Evolutionary conservation across 1,140 invertebrate species (phyloP).

Genomic region (Thrips palmi): DNA sequence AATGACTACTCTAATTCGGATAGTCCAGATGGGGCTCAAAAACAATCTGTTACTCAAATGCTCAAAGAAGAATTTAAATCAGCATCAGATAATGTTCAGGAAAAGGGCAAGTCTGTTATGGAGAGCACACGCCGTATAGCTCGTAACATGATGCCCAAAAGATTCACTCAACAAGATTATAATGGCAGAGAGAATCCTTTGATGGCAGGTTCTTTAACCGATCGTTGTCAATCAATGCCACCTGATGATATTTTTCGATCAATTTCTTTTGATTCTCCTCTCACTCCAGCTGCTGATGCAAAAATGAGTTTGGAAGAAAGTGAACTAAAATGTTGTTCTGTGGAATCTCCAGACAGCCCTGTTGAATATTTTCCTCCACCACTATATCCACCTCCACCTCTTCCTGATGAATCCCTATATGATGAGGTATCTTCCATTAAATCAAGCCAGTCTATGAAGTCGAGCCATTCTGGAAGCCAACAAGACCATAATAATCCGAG

Average conservation of each 20-base stretch:
- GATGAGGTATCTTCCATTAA: slow-evolving; percentile 30
- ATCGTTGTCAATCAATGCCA: slow-evolving; percentile 22
- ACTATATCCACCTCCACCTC: slow-evolving; percentile 34
- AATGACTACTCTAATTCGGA: too few species aligned
- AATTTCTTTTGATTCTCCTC: slow-evolving; percentile 27
- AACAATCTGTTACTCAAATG: too few species aligned
- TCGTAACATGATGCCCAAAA: too few species aligned
- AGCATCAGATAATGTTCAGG: slow-evolving; percentile 15
- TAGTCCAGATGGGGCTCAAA: too few species aligned
- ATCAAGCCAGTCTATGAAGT: slow-evolving; percentile 26
- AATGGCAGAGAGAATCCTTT: too few species aligned
- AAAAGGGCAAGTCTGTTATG: slow-evolving; percentile 15
- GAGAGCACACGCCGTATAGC: slow-evolving; percentile 18
- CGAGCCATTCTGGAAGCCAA: slow-evolving; percentile 22
- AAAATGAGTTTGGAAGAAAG: slow-evolving; percentile 3
- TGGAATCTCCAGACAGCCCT: slow-evolving; percentile 14
- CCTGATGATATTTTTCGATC: slow-evolving; percentile 26
- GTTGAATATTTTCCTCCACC: slow-evolving; percentile 24
- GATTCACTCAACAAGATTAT: too few species aligned
- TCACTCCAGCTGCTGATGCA: slow-evolving; percentile 17
- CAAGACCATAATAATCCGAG: slow-evolving; percentile 21
- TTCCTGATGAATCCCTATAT: slow-evolving; percentile 34
- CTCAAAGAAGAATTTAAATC: slow-evolving; percentile 13
- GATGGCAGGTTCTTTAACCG: too few species aligned
- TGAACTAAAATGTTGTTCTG: slow-evolving; percentile 6